Conservation (phyloP, 2,797 vertebrate species). For the Danio albolineatus region DNA sequence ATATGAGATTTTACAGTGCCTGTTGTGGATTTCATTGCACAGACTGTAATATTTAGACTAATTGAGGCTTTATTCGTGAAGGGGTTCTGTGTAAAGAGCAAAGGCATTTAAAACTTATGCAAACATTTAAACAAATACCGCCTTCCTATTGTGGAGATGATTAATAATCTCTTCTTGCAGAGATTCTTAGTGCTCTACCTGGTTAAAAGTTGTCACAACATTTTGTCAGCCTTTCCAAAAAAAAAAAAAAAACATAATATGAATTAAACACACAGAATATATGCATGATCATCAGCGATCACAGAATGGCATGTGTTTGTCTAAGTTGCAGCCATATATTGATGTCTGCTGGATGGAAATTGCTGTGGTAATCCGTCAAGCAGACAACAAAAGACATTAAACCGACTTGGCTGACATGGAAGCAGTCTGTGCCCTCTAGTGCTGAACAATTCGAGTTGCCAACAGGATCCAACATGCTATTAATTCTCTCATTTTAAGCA, state of each 20-base stretch:
- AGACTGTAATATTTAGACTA: constrained; percentile 21
- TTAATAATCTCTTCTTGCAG: constrained; percentile 34
- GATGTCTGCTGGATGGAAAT: constrained; percentile 57
- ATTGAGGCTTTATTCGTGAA: constrained; percentile 27
- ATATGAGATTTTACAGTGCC: constrained; percentile 29
- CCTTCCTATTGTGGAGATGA: constrained; percentile 41
- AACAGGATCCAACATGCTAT: constrained; percentile 47
- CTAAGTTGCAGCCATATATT: constrained; percentile 43
- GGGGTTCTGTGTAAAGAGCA: constrained; percentile 41
- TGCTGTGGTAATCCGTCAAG: constrained; percentile 62
- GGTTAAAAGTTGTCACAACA: constrained; percentile 38
- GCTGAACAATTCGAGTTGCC: constrained; percentile 51
- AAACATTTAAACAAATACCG: constrained; percentile 38
- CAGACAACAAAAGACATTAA: constrained; percentile 59
- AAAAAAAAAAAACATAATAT: constrained; percentile 47
- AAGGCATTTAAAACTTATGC: constrained; percentile 27
- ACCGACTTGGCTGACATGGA: constrained; percentile 56
- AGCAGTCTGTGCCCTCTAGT: constrained; percentile 47
- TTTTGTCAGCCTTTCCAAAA: constrained; percentile 33
- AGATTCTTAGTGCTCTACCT: constrained; percentile 43
- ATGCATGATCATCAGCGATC: constrained; percentile 17
- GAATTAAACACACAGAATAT: constrained; percentile 29
- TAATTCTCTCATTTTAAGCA: constrained; percentile 43
- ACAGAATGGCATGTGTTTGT: constrained; percentile 43
- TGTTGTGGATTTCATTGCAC: constrained; percentile 25